Base-by-base conservation (phyloP, 2,113 vertebrate species). In the Malurus alboscapulatus region DNA sequence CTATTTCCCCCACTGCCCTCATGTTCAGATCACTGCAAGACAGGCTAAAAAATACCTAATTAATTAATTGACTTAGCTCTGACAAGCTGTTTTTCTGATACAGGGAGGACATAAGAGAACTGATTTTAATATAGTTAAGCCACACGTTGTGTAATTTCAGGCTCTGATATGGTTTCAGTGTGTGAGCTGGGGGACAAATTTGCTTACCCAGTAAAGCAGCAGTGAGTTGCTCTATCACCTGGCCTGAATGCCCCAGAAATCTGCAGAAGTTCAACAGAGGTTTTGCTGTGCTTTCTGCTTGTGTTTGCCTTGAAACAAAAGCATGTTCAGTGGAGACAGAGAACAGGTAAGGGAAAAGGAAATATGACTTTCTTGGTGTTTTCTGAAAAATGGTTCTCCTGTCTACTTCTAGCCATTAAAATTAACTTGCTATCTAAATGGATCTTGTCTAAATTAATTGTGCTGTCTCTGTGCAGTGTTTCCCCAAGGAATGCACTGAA, bases 381-480 rank as follows among this genome's bases (percentile, higher is more conserved):
- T 90, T 74, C 50, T 3, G 8, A 69, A 83, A 91, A 86, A 62
- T 36, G 19, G 17, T 61, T 73, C 54, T 81, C 17, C 36, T 66
- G 25, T 67, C 75, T 91, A 71, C 34, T 90, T 88, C 67, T 66
- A 36, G 48, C 44, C 34, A 48, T 69, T 87, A 93, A 91, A 94
- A 96, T 83, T 80, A 93, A 87, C 88, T 84, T 94, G 45, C 86
- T 94, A 92, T 92, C 74, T 90, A 91, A 94, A 88, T 79, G 44
- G 79, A 90, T 96, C 92, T 86, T 72, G 17, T 82, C 91, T 90
- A 96, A 94, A 95, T 95, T 94, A 94, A 94, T 95, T 75, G 63
- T 93, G 45, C 71, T 75, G 61, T 76, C 88, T 94, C 92, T 75
- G 58, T 81, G 48, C 57, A 88, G 84, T 19, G 27, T 91, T 87